Percentiles rank a stretch among this genome's conserved stretches.
These are phyloP conservation scores for Danio aesculapii DNA, from an alignment of 2,797 vertebrate genomes.

Conservation along the genomic window DNA sequence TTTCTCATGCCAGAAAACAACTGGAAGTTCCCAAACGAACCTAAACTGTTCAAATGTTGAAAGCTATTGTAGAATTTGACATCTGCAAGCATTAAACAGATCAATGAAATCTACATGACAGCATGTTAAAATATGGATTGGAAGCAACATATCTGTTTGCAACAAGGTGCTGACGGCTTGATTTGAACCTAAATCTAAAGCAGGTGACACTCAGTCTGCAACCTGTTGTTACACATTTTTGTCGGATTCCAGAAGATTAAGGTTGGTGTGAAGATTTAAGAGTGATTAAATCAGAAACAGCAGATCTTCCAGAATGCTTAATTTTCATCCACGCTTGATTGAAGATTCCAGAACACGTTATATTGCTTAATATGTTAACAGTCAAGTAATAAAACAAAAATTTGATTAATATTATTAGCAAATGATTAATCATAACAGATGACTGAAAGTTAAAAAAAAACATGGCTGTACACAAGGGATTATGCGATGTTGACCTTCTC, in stretches of 20 bases:
- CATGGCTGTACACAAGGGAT: too few species aligned
- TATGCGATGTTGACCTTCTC: too few species aligned
- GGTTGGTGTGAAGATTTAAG: not conserved
- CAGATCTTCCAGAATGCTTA: not conserved
- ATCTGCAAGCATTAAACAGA: constrained; percentile 16
- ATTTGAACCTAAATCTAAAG: constrained; percentile 27
- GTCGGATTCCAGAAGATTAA: not conserved
- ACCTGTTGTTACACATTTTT: constrained; percentile 11
- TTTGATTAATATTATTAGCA: too few species aligned
- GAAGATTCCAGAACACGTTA: not conserved
- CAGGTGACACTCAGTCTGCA: constrained; percentile 25
- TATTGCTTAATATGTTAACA: not conserved
- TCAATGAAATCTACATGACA: constrained; percentile 21
- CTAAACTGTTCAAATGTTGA: constrained; percentile 15
- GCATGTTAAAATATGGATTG: constrained; percentile 19
- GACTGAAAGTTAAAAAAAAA: too few species aligned
- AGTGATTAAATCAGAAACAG: not conserved
- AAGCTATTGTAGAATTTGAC: constrained; percentile 1
- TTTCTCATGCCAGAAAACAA: not conserved
- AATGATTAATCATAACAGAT: too few species aligned
- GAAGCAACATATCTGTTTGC: not conserved
- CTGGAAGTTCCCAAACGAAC: not conserved
- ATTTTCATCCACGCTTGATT: not conserved
- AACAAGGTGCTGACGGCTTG: constrained; percentile 24
- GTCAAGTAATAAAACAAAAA: too few species aligned